phyloP scores from a whole-genome alignment of 2,113 vertebrate species.

The Mus musculus region GRCm39 chr15:86174501-86175000 shows the following conservation, averaged over 20 bases:
- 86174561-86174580: background rate
- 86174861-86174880: background rate
- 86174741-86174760: background rate
- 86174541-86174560: fast-evolving
- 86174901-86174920: background rate
- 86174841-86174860: background rate
- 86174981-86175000: background rate
- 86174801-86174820: background rate
- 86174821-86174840: too few species aligned
- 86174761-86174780: background rate
- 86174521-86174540: fast-evolving
- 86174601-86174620: background rate
- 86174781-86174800: fast-evolving
- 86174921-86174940: background rate
- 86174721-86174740: background rate
- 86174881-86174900: too few species aligned
- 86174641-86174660: background rate
- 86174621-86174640: background rate
- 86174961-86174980: background rate
- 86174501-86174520: fast-evolving
- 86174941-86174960: background rate
- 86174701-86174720: background rate
- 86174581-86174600: background rate
- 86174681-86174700: background rate
- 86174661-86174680: background rate